Base-by-base conservation (phyloP, 2,797 vertebrate genomes). In the Pitangus sulphuratus region DNA sequence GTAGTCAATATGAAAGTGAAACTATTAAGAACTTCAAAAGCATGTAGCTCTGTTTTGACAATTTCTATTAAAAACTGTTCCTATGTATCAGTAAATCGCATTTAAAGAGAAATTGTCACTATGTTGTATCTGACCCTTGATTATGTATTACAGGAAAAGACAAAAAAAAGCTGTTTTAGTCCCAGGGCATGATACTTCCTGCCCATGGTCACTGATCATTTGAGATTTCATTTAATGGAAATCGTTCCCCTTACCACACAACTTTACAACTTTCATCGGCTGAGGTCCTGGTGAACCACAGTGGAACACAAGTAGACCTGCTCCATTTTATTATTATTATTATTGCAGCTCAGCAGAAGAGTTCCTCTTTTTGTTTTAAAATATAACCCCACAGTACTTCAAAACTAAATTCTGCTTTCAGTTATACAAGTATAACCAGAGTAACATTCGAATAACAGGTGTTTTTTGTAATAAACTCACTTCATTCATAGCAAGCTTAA, bases 1-100 rank as follows among this genome's bases (percentile, higher is more conserved):
- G 75, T 6, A 30, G 35, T 31, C 61, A 93, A 54, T 44, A 57
- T 2, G 69, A 87, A 92, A 96, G 90, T 61, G 85, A 92, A 96
- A 95, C 79, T 76, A 42, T 53, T 53, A 87, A 87, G 64, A 74
- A 77, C 53, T 89, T 89, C 8, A 61, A 16, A 71, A 89, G 65
- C 69, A 40, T 11, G 35, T 40, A 75, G 47, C 64, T 82, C 89
- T 84, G 58, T 76, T 87, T 26, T 47, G 31, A 21, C 61, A 88
- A 58, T 53, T 81, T 17, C 64, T 74, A 20, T 37, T 53, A 37
- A 44, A 70, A 89, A n/a, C 2, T 18, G 11, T 75, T 72, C 39
- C 13, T 8, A 47, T 6, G 2, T 44, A 68, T 33, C 35, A 89
- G 45, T 44, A 85, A 74, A 70, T 51, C 14, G 20, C 0, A 0